Evolutionary conservation across 2,113 vertebrate genomes (phyloP).

Genomic region (Osmerus mordax): DNA sequence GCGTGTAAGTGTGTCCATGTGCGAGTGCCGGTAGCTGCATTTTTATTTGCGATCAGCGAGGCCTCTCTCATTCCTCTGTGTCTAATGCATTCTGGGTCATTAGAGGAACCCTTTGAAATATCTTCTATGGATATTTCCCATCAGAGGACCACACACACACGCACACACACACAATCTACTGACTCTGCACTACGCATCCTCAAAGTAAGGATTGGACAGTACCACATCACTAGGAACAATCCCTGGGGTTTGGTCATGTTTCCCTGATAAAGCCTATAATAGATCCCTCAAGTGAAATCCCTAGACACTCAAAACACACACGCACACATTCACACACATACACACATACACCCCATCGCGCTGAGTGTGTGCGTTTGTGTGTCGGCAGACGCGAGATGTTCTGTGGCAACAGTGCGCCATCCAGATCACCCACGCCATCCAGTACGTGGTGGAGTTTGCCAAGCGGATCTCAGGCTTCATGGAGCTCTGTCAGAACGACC

Average conservation of each 20-base stretch:
- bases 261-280: too few species aligned
- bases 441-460: slow-evolving; percentile 98
- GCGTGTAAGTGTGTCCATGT: slow-evolving; percentile 11
- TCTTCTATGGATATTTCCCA: slow-evolving; percentile 32
- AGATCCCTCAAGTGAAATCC: background rate
- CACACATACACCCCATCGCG: too few species aligned
- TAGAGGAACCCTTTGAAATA: slow-evolving; percentile 43
- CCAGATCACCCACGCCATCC: slow-evolving; percentile 98
- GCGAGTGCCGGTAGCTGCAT: background rate
- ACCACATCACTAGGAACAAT: background rate
- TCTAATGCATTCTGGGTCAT: slow-evolving; percentile 47
- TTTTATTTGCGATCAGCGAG: background rate
- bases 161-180: slow-evolving; percentile 43
- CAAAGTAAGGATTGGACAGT: too few species aligned
- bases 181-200: slow-evolving; percentile 27
- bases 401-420: slow-evolving; percentile 99
- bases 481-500: slow-evolving; percentile 99
- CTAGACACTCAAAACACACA: background rate
- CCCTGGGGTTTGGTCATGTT: too few species aligned
- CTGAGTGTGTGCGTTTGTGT: slow-evolving; percentile 19
- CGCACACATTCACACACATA: background rate
- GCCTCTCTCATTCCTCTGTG: slow-evolving; percentile 35
- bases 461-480: slow-evolving; percentile 99
- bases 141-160: slow-evolving; percentile 25
- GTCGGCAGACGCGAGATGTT: slow-evolving; percentile 85